Conservation (phyloP, 2,797 vertebrate genomes). For the Philypnodon macrostomus region DNA sequence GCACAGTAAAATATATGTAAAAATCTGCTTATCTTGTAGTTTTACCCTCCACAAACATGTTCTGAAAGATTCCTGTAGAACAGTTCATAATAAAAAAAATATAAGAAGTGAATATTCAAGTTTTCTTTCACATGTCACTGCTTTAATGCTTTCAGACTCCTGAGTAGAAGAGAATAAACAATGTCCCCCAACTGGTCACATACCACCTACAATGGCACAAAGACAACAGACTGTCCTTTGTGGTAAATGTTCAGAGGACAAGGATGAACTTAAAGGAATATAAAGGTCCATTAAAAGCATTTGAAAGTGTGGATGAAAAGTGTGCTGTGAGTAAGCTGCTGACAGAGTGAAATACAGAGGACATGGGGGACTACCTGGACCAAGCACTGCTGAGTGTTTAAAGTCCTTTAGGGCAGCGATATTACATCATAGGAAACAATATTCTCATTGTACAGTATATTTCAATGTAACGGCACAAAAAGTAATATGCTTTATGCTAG, state of each 20-base stretch:
- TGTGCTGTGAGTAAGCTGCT: conserved; percentile 61
- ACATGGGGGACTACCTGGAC: conserved; percentile 52
- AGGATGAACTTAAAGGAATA: conserved; percentile 1
- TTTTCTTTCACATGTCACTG: no score
- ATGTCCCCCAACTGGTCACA: no score
- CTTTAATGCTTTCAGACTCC: no score
- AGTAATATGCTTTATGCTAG: no score
- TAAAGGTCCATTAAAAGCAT: conserved; percentile 44
- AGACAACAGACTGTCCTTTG: not conserved
- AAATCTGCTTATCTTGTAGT: no score
- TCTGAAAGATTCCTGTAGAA: no score
- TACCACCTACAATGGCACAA: not conserved
- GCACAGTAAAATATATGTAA: no score
- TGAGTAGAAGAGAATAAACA: no score
- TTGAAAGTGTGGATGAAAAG: conserved; percentile 55
- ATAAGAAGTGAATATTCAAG: no score
- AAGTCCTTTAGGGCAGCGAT: conserved; percentile 47
- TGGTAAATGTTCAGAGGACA: conserved; percentile 19
- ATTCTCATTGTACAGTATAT: not conserved
- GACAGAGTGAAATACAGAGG: conserved; percentile 44
- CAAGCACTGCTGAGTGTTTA: conserved; percentile 54
- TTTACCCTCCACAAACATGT: no score
- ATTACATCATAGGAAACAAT: conserved; percentile 56
- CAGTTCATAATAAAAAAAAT: no score
- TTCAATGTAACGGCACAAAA: not conserved